These are phyloP conservation scores for Dioctria rufipes DNA, from an alignment of 2,888 invertebrate species.

Conservation along the genomic window DNA sequence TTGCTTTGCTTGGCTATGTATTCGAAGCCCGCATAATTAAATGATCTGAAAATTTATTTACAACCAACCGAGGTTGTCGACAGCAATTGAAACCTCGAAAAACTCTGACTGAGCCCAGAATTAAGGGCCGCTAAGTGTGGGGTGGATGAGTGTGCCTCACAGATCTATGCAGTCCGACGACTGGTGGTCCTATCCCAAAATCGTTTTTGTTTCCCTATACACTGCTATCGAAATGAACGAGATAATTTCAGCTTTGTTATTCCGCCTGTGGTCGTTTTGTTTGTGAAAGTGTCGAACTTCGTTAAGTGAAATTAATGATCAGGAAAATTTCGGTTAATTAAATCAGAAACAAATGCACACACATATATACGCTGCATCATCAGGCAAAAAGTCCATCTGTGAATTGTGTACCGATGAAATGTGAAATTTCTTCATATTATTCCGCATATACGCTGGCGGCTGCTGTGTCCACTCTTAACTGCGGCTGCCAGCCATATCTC, in stretches of 20 bases:
- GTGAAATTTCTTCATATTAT: constrained; percentile 10
- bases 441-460: too few relatives aligned
- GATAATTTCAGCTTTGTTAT: background rate
- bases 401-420: background rate
- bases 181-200: constrained; percentile 26
- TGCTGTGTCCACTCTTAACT: background rate
- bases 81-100: constrained; percentile 47
- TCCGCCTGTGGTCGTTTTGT: background rate
- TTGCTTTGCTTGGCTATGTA: too few relatives aligned
- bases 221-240: background rate
- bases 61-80: constrained; percentile 26
- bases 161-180: background rate
- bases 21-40: constrained; percentile 49
- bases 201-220: constrained; percentile 13
- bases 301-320: constrained; percentile 24
- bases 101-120: constrained; percentile 12
- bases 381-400: background rate
- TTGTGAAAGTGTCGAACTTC: background rate
- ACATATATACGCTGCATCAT: background rate
- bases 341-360: background rate
- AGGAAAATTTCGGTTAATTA: background rate
- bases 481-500: constrained; percentile 22
- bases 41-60: constrained; percentile 54
- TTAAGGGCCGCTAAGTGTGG: background rate
- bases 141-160: background rate